phyloP scores from a whole-genome alignment of 2,888 invertebrate genomes.

The Calameuta pallipes region DNA sequence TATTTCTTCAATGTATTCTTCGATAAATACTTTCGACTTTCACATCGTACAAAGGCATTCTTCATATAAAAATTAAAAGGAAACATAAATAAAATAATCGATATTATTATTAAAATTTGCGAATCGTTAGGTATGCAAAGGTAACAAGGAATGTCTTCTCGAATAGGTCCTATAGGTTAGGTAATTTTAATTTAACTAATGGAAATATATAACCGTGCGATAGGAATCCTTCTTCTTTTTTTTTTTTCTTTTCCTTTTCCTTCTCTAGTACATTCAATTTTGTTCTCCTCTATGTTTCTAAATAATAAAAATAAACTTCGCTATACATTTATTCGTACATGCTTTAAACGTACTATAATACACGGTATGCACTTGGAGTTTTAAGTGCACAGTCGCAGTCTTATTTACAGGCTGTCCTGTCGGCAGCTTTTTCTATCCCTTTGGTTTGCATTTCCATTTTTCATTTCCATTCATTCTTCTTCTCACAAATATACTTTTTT shows the following conservation, averaged over 20 bases:
- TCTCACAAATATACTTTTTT: slow-evolving; percentile 36
- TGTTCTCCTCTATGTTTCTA: slow-evolving; percentile 43
- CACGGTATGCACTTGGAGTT: slow-evolving; percentile 42
- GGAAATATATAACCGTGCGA: slow-evolving; percentile 39
- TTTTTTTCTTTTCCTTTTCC: not conserved
- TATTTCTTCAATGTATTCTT: slow-evolving; percentile 49
- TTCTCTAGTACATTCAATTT: slow-evolving; percentile 39
- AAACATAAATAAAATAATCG: slow-evolving; percentile 29
- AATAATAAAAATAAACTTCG: slow-evolving; percentile 62
- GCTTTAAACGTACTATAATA: slow-evolving; percentile 47
- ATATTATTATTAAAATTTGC: slow-evolving; percentile 26
- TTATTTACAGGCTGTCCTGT: slow-evolving; percentile 53
- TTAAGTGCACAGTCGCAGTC: slow-evolving; percentile 52
- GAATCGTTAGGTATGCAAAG: slow-evolving; percentile 13
- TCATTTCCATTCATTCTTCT: slow-evolving; percentile 10
- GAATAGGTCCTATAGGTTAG: slow-evolving; percentile 13
- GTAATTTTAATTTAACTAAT: slow-evolving; percentile 30
- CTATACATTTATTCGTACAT: slow-evolving; percentile 56
- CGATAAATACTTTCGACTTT: slow-evolving; percentile 53
- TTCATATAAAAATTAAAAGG: slow-evolving; percentile 41
- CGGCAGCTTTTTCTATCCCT: slow-evolving; percentile 36
- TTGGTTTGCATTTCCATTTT: slow-evolving; percentile 38
- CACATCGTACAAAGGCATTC: slow-evolving; percentile 51
- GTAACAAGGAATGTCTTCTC: slow-evolving; percentile 39
- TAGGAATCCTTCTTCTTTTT: slow-evolving; percentile 32